phyloP scores from a whole-genome alignment of 2,113 vertebrate species.

The Phocoena sinus region DNA sequence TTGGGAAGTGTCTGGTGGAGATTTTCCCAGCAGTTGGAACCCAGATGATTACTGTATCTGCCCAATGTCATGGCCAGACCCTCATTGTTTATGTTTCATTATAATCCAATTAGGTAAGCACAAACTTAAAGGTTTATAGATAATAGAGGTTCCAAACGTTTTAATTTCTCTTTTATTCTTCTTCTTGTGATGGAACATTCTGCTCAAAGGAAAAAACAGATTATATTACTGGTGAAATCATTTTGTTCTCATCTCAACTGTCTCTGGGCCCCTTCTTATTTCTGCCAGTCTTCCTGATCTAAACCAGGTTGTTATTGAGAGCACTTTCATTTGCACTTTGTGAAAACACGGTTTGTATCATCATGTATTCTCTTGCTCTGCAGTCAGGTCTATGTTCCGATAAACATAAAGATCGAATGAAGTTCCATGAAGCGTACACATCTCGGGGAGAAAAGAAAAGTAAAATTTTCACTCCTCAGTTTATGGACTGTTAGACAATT shows the following conservation, averaged over 20 bases:
- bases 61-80: background rate
- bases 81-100: slow-evolving; percentile 37
- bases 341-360: background rate
- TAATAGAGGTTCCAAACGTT: background rate
- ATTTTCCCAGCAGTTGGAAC: slow-evolving; percentile 37
- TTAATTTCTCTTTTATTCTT: slow-evolving; percentile 27
- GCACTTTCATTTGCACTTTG: background rate
- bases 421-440: background rate
- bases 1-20: background rate
- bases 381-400: background rate
- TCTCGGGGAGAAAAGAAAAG: background rate
- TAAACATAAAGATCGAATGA: background rate
- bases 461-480: background rate
- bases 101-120: slow-evolving; percentile 19
- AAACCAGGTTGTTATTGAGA: background rate
- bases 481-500: background rate
- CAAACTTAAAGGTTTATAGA: slow-evolving; percentile 18
- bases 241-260: slow-evolving; percentile 11
- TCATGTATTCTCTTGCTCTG: background rate
- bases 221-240: background rate
- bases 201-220: slow-evolving; percentile 11
- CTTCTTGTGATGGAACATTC: slow-evolving; percentile 22
- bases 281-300: background rate
- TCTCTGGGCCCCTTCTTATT: background rate
- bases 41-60: slow-evolving; percentile 40